These are phyloP conservation scores for Octopus bimaculoides DNA, from an alignment of 1,140 invertebrate genomes.

Conservation along the genomic window DNA sequence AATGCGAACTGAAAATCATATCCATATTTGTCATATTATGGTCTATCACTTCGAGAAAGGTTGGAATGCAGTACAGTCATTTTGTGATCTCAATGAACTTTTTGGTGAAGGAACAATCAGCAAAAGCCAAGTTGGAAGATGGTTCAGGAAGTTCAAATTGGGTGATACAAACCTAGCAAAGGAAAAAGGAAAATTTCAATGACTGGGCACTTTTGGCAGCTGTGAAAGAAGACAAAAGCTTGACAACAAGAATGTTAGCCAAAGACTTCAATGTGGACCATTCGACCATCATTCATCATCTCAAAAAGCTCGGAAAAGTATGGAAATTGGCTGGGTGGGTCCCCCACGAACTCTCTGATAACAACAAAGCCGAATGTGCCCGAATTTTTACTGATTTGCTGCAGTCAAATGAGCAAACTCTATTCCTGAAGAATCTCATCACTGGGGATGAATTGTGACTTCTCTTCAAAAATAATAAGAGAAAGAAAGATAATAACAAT, in stretches of 20 bases:
- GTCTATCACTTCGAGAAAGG: background rate
- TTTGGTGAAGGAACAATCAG: background rate
- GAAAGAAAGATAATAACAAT: too few species aligned
- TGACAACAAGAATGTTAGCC: slow-evolving; percentile 8
- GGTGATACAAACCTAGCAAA: background rate
- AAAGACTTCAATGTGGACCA: slow-evolving; percentile 19
- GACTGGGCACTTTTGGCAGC: background rate
- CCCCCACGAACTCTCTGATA: background rate
- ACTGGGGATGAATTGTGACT: too few species aligned
- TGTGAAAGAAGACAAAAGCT: slow-evolving; percentile 14
- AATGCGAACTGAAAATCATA: background rate
- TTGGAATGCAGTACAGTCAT: background rate
- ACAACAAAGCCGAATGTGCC: slow-evolving; percentile 11
- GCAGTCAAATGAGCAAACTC: too few species aligned
- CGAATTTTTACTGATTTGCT: background rate
- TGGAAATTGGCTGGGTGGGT: background rate
- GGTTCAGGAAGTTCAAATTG: background rate
- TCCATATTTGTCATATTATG: background rate
- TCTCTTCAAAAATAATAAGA: too few species aligned
- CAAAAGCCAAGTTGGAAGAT: background rate
- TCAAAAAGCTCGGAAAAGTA: slow-evolving; percentile 20
- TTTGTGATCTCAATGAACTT: background rate
- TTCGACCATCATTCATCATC: slow-evolving; percentile 25
- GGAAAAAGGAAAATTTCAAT: background rate
- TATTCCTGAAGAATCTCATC: too few species aligned